Evolutionary conservation across 2,797 vertebrate genomes (phyloP).

Genomic region (Dryobates pubescens): DNA sequence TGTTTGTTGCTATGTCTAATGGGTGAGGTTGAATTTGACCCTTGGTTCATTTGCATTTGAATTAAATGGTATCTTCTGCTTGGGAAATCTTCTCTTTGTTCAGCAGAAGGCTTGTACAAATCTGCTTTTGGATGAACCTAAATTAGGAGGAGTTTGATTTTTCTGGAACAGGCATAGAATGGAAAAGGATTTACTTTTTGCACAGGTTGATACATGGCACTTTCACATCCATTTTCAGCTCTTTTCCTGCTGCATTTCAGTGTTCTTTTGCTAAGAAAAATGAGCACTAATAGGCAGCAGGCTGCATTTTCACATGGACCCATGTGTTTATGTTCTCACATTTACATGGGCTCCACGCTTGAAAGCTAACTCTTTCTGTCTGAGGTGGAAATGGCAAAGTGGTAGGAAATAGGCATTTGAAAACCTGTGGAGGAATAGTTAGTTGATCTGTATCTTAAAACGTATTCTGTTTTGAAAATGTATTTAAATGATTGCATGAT

Average conservation of each 20-base stretch:
- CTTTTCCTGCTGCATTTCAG: not conserved
- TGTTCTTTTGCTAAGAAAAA: not conserved
- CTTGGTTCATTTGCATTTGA: slow-evolving; percentile 1
- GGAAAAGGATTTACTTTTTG: not conserved
- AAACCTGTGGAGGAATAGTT: not conserved
- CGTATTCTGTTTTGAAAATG: slow-evolving; percentile 1
- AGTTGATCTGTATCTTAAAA: slow-evolving; percentile 55
- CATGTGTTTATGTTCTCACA: not conserved
- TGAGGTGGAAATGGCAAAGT: not conserved
- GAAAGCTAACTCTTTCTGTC: not conserved
- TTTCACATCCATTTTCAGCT: not conserved
- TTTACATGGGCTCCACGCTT: not conserved
- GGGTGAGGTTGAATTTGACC: not conserved
- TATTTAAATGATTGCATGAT: slow-evolving; percentile 57
- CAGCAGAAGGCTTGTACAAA: not conserved
- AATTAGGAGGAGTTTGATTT: not conserved
- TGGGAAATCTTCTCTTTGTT: not conserved
- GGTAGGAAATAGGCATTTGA: slow-evolving; percentile 21
- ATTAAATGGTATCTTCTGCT: not conserved
- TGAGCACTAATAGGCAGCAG: not conserved
- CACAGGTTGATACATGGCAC: not conserved
- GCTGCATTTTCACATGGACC: not conserved
- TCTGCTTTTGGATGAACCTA: not conserved
- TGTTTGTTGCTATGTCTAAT: not conserved
- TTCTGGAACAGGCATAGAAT: not conserved